phyloP scores from a whole-genome alignment of 2,888 invertebrate genomes.

The Ophion ventricosus region DNA sequence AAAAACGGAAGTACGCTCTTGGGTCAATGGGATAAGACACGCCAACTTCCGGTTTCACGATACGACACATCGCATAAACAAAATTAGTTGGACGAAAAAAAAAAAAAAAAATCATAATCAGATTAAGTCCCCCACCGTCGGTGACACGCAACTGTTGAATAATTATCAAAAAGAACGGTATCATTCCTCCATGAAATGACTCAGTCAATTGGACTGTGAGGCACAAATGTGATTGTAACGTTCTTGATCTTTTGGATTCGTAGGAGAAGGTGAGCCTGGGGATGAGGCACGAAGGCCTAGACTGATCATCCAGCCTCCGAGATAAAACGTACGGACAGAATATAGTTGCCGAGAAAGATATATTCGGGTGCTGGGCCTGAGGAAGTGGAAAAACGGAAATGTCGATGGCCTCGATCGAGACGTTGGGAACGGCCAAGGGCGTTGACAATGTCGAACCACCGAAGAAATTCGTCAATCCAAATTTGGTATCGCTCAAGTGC shows the following conservation, averaged over 20 bases:
- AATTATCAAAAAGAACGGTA: constrained; percentile 6
- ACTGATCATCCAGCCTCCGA: constrained; percentile 32
- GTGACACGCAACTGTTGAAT: constrained; percentile 32
- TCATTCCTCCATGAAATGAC: not conserved
- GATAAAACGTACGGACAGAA: not conserved
- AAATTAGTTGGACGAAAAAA: too few relatives aligned
- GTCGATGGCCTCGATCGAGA: constrained; percentile 74
- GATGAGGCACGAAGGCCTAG: constrained; percentile 49
- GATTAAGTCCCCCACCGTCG: constrained; percentile 6
- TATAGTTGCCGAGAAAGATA: not conserved
- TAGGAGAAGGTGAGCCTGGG: constrained; percentile 36
- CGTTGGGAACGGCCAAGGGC: constrained; percentile 74
- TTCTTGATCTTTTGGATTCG: constrained; percentile 45
- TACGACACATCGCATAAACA: constrained; percentile 47
- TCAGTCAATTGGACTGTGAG: constrained; percentile 1
- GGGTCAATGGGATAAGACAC: constrained; percentile 68
- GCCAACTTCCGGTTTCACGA: constrained; percentile 64
- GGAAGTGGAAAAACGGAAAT: constrained; percentile 66
- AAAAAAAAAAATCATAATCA: constrained; percentile 33
- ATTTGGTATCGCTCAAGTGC: constrained; percentile 91
- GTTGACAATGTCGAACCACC: constrained; percentile 64
- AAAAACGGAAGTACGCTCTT: constrained; percentile 55
- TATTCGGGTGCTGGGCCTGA: not conserved
- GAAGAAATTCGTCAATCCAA: constrained; percentile 86
- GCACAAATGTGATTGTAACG: not conserved